phyloP scores from a whole-genome alignment of 2,113 vertebrate species.

The Gallinago paraguaiae region DNA sequence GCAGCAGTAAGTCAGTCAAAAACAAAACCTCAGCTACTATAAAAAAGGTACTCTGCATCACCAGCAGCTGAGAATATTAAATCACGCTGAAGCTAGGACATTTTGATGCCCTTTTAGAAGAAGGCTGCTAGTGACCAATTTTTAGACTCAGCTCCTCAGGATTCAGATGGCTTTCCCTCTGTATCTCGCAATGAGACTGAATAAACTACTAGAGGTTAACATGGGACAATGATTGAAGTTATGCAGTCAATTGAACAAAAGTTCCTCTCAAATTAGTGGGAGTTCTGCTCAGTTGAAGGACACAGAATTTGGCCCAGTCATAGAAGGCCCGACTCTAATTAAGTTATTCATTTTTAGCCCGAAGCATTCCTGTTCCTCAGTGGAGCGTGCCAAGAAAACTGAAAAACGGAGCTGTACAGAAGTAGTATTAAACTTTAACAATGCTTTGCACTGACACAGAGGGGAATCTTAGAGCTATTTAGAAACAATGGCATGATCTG shows the following conservation, averaged over 20 bases:
- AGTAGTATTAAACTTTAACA: constrained; percentile 36
- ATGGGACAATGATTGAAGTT: constrained; percentile 13
- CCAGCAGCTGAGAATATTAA: background rate
- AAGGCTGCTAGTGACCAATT: background rate
- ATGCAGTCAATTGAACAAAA: constrained; percentile 22
- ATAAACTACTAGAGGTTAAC: constrained; percentile 4
- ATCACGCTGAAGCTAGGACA: background rate
- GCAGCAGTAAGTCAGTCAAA: background rate
- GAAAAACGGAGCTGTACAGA: background rate
- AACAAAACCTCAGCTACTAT: background rate
- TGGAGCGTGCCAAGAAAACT: constrained; percentile 17
- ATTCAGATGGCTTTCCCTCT: background rate
- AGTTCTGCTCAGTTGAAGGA: constrained; percentile 21
- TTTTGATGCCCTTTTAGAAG: background rate
- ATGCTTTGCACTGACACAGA: constrained; percentile 15
- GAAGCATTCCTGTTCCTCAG: constrained; percentile 3
- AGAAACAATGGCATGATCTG: constrained; percentile 35
- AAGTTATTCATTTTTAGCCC: constrained; percentile 49
- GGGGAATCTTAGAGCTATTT: background rate
- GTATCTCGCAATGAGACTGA: background rate
- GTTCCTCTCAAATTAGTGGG: constrained; percentile 1
- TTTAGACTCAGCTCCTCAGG: background rate
- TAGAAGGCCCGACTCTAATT: background rate
- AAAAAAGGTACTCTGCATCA: background rate
- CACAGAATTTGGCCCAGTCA: constrained; percentile 2